phyloP scores from a whole-genome alignment of 2,113 vertebrate genomes.

The Raja brachyura region DNA sequence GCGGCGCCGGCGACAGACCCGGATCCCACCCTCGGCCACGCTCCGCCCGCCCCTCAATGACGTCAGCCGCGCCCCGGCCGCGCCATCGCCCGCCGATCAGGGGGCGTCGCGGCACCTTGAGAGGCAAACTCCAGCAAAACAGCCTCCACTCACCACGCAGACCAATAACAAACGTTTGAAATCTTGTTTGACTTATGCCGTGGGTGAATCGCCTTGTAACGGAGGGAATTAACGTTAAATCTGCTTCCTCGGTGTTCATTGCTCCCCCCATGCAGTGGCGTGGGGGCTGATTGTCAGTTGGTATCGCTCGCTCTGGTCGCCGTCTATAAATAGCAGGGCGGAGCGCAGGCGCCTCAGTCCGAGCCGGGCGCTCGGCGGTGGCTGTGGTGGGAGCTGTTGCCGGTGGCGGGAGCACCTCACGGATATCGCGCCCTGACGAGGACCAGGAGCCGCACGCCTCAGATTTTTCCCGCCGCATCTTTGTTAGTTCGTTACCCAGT shows the following conservation, averaged over 20 bases:
- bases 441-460: no score
- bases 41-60: not conserved
- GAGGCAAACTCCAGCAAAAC: no score
- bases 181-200: no score
- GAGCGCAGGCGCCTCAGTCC: not conserved
- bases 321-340: not conserved
- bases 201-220: no score
- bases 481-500: not conserved
- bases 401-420: no score
- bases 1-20: slow-evolving; percentile 40
- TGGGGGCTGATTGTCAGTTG: not conserved
- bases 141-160: not conserved
- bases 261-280: not conserved
- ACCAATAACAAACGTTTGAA: no score
- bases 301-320: not conserved
- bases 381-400: no score
- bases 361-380: not conserved
- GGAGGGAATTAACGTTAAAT: not conserved
- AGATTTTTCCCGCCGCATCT: not conserved
- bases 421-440: no score
- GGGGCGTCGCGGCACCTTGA: not conserved
- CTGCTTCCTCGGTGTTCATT: not conserved
- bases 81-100: not conserved
- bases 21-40: not conserved
- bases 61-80: not conserved